phyloP scores from a whole-genome alignment of 2,113 vertebrate genomes.

The Thunnus maccoyii region DNA sequence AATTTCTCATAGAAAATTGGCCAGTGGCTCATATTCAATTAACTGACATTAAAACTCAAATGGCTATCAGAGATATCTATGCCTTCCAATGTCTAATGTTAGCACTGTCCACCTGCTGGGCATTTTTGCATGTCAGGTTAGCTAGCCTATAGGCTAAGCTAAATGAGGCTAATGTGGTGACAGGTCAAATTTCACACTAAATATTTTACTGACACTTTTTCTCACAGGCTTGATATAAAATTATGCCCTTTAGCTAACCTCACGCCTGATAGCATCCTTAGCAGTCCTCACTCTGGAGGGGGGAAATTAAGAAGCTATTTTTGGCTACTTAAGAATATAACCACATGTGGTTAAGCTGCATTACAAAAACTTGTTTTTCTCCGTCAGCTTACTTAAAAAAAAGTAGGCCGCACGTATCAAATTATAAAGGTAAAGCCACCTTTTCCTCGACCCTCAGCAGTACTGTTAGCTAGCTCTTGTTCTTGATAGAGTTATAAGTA shows the following conservation, averaged over 20 bases:
- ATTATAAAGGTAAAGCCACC: not conserved
- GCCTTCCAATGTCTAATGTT: not conserved
- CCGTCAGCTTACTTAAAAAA: not conserved
- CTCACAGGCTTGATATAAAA: slow-evolving; percentile 40
- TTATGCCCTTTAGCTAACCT: slow-evolving; percentile 44
- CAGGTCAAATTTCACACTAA: slow-evolving; percentile 32
- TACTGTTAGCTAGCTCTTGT: not conserved
- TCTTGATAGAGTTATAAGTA: slow-evolving; percentile 25
- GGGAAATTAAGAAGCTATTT: slow-evolving; percentile 24
- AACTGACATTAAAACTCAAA: not conserved
- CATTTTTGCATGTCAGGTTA: not conserved
- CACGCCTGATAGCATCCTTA: slow-evolving; percentile 19
- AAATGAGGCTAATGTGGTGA: slow-evolving; percentile 51
- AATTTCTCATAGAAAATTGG: not conserved
- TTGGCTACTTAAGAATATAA: not conserved
- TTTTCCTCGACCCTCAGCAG: not conserved
- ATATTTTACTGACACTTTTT: slow-evolving; percentile 38
- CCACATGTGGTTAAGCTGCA: not conserved
- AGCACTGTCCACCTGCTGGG: not conserved
- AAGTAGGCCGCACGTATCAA: not conserved
- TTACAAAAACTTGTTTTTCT: not conserved
- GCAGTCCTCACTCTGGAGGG: not conserved
- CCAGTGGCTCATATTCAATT: not conserved
- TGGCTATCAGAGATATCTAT: not conserved
- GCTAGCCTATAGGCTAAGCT: slow-evolving; percentile 47